Conservation (phyloP, 2,113 vertebrate species). For the Bostrychus sinensis region DNA sequence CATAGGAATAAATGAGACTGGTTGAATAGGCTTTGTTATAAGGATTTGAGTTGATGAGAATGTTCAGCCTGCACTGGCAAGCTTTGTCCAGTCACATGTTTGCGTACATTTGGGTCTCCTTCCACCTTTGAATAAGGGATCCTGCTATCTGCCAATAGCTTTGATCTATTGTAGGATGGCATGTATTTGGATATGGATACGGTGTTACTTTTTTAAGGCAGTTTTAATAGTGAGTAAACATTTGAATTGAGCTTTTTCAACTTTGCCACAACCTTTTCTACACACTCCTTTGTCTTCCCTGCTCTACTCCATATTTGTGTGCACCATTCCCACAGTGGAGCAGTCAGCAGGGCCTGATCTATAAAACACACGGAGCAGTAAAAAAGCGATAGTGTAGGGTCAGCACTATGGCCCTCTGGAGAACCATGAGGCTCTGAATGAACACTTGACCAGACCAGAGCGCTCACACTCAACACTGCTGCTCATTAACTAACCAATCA, state of each 20-base stretch:
- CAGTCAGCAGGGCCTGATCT: slow-evolving; percentile 32
- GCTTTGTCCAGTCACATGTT: no score
- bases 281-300: not conserved
- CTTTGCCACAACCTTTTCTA: not conserved
- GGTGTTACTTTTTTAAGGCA: no score
- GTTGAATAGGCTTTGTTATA: no score
- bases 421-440: slow-evolving; percentile 33
- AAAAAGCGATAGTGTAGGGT: slow-evolving; percentile 40
- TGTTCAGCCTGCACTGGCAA: no score
- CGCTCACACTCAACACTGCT: slow-evolving; percentile 4
- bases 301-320: not conserved
- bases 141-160: no score
- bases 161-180: no score
- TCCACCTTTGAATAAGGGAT: no score
- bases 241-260: not conserved
- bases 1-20: no score
- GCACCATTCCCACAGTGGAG: not conserved
- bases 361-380: slow-evolving; percentile 43
- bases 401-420: slow-evolving; percentile 43
- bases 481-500: slow-evolving; percentile 2
- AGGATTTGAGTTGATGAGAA: no score
- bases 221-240: no score
- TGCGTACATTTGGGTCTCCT: no score
- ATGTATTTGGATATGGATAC: no score
- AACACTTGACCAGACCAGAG: slow-evolving; percentile 30